Conservation (phyloP, 2,797 vertebrate genomes). For the Euthynnus affinis region DNA sequence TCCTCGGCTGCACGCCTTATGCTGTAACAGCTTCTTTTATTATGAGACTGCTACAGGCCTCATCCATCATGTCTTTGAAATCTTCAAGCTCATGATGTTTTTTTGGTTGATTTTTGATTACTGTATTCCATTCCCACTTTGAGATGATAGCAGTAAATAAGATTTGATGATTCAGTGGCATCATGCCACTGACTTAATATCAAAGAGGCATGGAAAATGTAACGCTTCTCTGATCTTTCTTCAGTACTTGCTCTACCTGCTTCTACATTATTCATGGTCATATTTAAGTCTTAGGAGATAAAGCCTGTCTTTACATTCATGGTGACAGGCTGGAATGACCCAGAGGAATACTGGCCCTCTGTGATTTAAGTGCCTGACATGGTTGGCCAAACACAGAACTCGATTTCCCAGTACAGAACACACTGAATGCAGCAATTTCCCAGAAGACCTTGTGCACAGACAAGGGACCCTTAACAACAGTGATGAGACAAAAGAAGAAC, state of each 20-base stretch:
- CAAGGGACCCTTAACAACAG: conserved; percentile 34
- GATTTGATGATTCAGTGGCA: conserved; percentile 57
- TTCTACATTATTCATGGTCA: conserved; percentile 79
- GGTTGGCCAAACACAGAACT: conserved; percentile 78
- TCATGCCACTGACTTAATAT: conserved; percentile 47
- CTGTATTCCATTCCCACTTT: conserved; percentile 43
- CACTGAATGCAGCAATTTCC: conserved; percentile 68
- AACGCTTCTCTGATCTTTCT: conserved; percentile 59
- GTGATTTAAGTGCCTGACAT: conserved; percentile 81
- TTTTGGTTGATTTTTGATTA: conserved; percentile 48
- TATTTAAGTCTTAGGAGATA: conserved; percentile 73
- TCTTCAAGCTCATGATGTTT: conserved; percentile 19
- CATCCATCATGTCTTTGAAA: conserved; percentile 59
- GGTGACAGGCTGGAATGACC: conserved; percentile 72
- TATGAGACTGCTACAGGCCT: conserved; percentile 29
- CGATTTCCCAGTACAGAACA: conserved; percentile 66
- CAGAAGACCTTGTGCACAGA: conserved; percentile 65
- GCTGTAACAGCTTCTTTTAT: conserved; percentile 30
- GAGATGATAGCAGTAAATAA: conserved; percentile 58
- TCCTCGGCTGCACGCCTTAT: conserved; percentile 12
- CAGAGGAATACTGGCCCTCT: conserved; percentile 69
- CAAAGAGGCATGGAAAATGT: conserved; percentile 63
- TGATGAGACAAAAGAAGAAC: conserved; percentile 31
- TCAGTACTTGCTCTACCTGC: conserved; percentile 62
- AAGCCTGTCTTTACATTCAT: conserved; percentile 79